Evolutionary conservation across 2,797 vertebrate genomes (phyloP).

Genomic region (Clamator glandarius): DNA sequence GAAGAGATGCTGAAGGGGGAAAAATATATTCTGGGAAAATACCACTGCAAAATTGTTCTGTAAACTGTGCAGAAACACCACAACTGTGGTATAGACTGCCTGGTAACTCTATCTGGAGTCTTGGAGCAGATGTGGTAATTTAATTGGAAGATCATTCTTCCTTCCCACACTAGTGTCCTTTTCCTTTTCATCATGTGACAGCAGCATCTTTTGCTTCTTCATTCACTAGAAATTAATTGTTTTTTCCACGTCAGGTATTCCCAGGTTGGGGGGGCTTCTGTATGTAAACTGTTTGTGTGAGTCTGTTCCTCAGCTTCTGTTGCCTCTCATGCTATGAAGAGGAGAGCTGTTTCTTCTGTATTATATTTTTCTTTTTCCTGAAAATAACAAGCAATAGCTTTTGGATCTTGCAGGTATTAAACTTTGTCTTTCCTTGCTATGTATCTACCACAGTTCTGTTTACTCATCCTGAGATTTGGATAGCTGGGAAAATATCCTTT

Average conservation of each 20-base stretch:
- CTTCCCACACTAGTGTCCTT: fast-evolving
- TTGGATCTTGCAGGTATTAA: background rate
- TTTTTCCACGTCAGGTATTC: background rate
- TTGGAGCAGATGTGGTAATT: background rate
- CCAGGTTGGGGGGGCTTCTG: background rate
- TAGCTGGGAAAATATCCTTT: background rate
- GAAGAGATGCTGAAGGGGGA: background rate
- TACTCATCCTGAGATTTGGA: background rate
- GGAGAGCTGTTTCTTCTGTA: background rate
- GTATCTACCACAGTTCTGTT: background rate
- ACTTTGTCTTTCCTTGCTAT: background rate
- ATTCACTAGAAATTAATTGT: background rate
- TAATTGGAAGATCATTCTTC: background rate
- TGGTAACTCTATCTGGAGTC: background rate
- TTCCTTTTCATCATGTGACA: background rate
- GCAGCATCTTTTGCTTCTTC: background rate
- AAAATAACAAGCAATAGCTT: background rate
- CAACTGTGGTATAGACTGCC: background rate
- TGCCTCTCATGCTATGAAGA: background rate
- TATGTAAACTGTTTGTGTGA: background rate
- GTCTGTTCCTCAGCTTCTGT: background rate
- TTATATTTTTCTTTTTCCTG: background rate
- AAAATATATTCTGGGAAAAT: background rate
- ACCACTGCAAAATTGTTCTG: background rate
- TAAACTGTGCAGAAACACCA: background rate